A percentile compares a stretch with the other conserved stretches of the same genome.
phyloP scores from a whole-genome alignment of 2,113 vertebrate species.

The Neodon shergylaensis region DNA sequence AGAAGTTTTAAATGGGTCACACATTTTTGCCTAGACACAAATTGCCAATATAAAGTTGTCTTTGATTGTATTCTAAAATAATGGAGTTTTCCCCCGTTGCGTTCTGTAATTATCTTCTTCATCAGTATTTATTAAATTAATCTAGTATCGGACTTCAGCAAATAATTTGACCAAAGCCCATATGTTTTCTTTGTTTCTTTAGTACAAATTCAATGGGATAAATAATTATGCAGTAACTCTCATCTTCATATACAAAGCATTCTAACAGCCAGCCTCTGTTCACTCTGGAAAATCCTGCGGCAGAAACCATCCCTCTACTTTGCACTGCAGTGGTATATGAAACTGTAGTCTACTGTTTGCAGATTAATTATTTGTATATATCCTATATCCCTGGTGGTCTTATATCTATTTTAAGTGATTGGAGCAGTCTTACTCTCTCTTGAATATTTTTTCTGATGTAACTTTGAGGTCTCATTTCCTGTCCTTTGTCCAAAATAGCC shows the following conservation, averaged over 20 bases:
- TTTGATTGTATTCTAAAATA: slow-evolving; percentile 79
- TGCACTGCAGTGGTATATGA: slow-evolving; percentile 58
- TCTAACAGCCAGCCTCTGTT: slow-evolving; percentile 74
- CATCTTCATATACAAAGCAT: slow-evolving; percentile 67
- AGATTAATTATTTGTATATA: slow-evolving; percentile 46
- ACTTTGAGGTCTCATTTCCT: slow-evolving; percentile 62
- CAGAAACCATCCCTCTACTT: slow-evolving; percentile 59
- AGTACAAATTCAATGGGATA: slow-evolving; percentile 68
- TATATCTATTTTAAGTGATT: slow-evolving; percentile 59
- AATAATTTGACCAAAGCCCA: slow-evolving; percentile 73
- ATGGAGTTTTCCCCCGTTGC: slow-evolving; percentile 24
- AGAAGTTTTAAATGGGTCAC: slow-evolving; percentile 78
- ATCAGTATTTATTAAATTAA: slow-evolving; percentile 80
- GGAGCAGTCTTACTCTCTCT: slow-evolving; percentile 44
- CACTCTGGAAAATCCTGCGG: slow-evolving; percentile 59
- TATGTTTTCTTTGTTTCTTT: slow-evolving; percentile 75
- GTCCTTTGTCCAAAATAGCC: slow-evolving; percentile 50
- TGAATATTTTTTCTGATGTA: slow-evolving; percentile 43
- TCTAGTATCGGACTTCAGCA: slow-evolving; percentile 73
- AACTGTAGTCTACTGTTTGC: slow-evolving; percentile 57
- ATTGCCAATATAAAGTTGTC: slow-evolving; percentile 76
- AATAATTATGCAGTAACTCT: slow-evolving; percentile 72
- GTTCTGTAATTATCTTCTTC: slow-evolving; percentile 79
- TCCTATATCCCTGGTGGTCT: slow-evolving; percentile 55
- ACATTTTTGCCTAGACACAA: slow-evolving; percentile 76